Conservation (phyloP, 2,888 invertebrate genomes). For the Limnephilus rhombicus region DNA sequence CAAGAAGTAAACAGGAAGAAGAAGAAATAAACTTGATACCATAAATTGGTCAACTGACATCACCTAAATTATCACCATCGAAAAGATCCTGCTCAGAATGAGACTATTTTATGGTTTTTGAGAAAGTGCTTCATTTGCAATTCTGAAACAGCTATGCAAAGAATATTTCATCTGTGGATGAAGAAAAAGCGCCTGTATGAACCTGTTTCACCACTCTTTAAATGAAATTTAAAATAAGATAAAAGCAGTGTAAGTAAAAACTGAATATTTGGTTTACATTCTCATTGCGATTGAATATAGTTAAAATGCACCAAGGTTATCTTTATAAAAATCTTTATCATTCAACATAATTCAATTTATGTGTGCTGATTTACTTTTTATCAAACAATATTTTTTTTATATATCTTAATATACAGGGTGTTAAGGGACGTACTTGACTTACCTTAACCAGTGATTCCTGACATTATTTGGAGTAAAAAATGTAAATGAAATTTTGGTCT, state of each 20-base stretch:
- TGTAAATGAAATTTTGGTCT: too few relatives aligned
- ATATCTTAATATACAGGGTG: too few relatives aligned
- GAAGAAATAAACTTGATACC: background rate
- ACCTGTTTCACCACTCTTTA: background rate
- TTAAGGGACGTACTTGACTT: too few relatives aligned
- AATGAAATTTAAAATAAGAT: too few relatives aligned
- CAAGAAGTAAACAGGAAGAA: background rate
- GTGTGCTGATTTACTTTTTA: too few relatives aligned
- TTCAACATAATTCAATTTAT: too few relatives aligned
- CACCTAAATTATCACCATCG: background rate
- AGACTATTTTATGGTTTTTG: background rate
- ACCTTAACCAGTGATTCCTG: too few relatives aligned
- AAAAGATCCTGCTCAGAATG: background rate
- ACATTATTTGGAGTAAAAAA: too few relatives aligned
- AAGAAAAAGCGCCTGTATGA: background rate
- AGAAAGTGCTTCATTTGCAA: background rate
- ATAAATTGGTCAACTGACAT: background rate
- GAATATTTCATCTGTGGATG: background rate
- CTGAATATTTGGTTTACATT: background rate
- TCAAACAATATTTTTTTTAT: too few relatives aligned
- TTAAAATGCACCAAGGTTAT: background rate
- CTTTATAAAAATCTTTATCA: too few relatives aligned
- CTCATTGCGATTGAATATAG: background rate
- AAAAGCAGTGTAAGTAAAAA: too few relatives aligned
- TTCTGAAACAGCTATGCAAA: background rate